These are phyloP conservation scores for Ecdyonurus torrentis DNA, from an alignment of 2,888 invertebrate genomes.

Conservation along the genomic window DNA sequence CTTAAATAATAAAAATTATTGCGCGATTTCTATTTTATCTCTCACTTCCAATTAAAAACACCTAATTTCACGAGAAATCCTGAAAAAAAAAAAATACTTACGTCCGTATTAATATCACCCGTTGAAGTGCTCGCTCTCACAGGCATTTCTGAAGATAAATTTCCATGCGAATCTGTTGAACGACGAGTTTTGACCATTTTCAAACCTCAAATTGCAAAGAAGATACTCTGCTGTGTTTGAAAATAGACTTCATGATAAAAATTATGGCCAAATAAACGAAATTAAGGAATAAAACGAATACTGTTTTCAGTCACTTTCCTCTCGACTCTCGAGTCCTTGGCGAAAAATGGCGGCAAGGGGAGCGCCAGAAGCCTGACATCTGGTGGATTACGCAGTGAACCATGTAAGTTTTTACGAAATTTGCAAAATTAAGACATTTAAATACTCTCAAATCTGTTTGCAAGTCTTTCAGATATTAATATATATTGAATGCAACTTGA, in stretches of 20 bases:
- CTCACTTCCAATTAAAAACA: too few species aligned
- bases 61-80: neutral
- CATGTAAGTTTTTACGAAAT: neutral
- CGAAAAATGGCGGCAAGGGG: neutral
- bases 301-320: neutral
- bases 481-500: too few species aligned
- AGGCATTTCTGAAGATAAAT: neutral
- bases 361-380: neutral
- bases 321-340: neutral
- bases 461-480: too few species aligned
- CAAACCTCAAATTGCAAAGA: neutral
- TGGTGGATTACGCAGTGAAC: neutral
- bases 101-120: neutral
- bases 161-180: neutral
- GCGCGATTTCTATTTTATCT: too few species aligned
- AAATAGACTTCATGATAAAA: neutral
- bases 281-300: neutral
- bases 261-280: neutral
- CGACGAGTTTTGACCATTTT: neutral
- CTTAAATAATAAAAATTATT: too few species aligned
- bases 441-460: too few species aligned
- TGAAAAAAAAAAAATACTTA: neutral
- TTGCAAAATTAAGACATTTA: neutral
- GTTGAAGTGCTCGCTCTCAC: neutral
- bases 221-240: neutral